Percentiles rank a stretch among this genome's conserved stretches.
These are phyloP conservation scores for Philaethria dido DNA, from an alignment of 2,888 invertebrate genomes.

Conservation along the genomic window DNA sequence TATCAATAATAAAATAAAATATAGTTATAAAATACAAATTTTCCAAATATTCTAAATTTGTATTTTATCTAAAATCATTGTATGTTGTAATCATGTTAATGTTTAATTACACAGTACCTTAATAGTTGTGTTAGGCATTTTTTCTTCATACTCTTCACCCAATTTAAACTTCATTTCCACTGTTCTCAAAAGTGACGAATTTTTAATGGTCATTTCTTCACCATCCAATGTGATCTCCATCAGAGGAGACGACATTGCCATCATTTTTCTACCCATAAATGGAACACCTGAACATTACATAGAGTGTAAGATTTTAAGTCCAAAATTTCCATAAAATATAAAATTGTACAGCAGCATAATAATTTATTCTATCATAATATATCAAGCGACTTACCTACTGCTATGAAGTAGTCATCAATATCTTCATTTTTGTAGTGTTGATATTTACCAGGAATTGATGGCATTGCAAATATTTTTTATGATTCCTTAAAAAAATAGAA, in stretches of 20 bases:
- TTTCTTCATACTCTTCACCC: slow-evolving; percentile 86
- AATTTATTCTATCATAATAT: no score
- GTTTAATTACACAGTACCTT: slow-evolving; percentile 58
- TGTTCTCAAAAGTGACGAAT: slow-evolving; percentile 82
- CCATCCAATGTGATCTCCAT: slow-evolving; percentile 83
- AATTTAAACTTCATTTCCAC: slow-evolving; percentile 81
- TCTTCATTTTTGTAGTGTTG: slow-evolving; percentile 86
- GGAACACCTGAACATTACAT: slow-evolving; percentile 82
- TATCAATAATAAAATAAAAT: no score
- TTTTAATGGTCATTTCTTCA: slow-evolving; percentile 84
- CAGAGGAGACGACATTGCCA: slow-evolving; percentile 83
- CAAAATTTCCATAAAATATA: no score
- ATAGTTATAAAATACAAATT: no score
- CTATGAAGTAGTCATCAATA: slow-evolving; percentile 86
- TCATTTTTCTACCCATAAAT: slow-evolving; percentile 86
- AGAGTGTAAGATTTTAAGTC: background rate
- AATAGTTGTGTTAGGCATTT: slow-evolving; percentile 81
- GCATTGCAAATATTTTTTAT: slow-evolving; percentile 66
- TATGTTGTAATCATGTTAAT: background rate
- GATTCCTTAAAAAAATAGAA: background rate
- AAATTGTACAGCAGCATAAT: no score
- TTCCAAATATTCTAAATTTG: no score
- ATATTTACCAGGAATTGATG: slow-evolving; percentile 84
- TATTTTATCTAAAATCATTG: no score
- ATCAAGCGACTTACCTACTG: slow-evolving; percentile 82